phyloP scores from a whole-genome alignment of 2,113 vertebrate species.

The Gnathonemus echidnorhynchus region DNA sequence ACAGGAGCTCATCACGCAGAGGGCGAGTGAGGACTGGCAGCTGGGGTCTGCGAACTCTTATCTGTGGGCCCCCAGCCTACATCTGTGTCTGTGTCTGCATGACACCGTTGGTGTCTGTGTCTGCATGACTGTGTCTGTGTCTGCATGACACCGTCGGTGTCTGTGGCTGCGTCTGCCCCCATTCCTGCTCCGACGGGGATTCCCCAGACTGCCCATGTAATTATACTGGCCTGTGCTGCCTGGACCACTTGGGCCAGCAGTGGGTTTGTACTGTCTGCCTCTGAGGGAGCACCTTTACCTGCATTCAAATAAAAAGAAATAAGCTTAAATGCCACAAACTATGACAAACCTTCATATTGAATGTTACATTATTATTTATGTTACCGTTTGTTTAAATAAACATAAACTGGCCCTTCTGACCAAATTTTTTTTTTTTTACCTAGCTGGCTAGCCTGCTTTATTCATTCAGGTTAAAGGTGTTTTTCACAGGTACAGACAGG shows the following conservation, averaged over 20 bases:
- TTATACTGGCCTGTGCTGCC: background rate
- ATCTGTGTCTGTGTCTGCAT: background rate
- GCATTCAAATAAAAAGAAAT: background rate
- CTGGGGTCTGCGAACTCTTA: background rate
- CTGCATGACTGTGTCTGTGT: background rate
- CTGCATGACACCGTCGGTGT: background rate
- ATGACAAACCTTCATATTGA: background rate
- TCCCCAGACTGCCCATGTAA: background rate
- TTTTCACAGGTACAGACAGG: background rate
- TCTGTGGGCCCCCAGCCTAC: background rate
- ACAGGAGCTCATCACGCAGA: background rate
- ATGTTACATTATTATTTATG: background rate
- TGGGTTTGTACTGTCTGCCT: background rate
- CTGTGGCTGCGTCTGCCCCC: background rate
- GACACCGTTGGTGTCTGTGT: background rate
- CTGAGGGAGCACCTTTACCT: background rate
- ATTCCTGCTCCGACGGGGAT: background rate
- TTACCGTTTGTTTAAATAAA: background rate
- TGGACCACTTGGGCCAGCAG: background rate
- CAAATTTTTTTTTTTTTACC: background rate
- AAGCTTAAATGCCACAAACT: background rate
- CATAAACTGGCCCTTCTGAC: background rate
- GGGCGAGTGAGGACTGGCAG: background rate
- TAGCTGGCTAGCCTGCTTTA: background rate
- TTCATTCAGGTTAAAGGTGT: background rate